Evolutionary conservation across 1,140 invertebrate species (phyloP).

Genomic region (Euwallacea fornicatus): DNA sequence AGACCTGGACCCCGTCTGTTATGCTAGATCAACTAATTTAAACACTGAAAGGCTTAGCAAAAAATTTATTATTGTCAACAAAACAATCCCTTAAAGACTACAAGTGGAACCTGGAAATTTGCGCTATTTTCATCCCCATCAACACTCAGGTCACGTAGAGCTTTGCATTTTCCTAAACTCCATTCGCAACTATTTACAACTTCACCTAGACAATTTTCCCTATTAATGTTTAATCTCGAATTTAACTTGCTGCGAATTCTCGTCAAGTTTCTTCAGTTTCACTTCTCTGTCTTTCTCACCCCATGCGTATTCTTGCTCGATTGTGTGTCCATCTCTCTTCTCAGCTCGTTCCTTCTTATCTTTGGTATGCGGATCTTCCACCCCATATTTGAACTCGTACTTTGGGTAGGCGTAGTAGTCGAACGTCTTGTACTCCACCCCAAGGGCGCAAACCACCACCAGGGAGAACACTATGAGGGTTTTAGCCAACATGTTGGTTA

Average conservation of each 20-base stretch:
- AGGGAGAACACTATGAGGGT: constrained; percentile 16
- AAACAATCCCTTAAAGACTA: too few species aligned
- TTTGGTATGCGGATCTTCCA: constrained; percentile 58
- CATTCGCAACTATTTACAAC: constrained; percentile 5
- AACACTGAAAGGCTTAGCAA: too few species aligned
- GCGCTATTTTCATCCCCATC: not conserved
- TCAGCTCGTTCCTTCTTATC: constrained; percentile 50
- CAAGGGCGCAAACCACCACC: constrained; percentile 15
- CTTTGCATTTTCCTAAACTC: not conserved
- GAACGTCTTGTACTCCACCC: constrained; percentile 16
- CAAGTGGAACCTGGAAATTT: too few species aligned
- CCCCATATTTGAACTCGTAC: constrained; percentile 60
- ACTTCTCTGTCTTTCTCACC: constrained; percentile 45
- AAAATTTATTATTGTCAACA: too few species aligned
- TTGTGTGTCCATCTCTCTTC: constrained; percentile 55
- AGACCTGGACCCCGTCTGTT: too few species aligned
- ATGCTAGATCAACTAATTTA: too few species aligned
- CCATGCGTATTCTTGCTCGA: constrained; percentile 30
- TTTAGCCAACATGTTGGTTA: constrained; percentile 20
- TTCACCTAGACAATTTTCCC: not conserved
- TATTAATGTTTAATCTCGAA: constrained; percentile 15
- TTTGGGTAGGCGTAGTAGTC: constrained; percentile 56
- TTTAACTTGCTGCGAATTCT: constrained; percentile 12
- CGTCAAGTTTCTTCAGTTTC: constrained; percentile 23
- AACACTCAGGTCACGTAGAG: not conserved